Base-by-base conservation (phyloP, 2,113 vertebrate species). In the Myrmecophaga tridactyla region DNA sequence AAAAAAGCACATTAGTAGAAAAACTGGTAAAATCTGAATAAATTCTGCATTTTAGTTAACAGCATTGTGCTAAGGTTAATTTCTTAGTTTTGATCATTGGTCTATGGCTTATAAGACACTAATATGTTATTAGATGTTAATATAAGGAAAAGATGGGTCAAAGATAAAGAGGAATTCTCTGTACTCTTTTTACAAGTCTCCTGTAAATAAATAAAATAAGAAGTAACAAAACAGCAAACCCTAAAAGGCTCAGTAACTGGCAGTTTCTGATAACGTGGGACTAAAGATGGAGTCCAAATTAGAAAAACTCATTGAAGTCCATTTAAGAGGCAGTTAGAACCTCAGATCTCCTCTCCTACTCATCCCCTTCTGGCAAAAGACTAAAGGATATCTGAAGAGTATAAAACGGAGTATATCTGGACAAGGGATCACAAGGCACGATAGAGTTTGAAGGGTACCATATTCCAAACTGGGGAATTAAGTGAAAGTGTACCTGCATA, bases 401-500 rank as follows among this genome's bases (percentile, higher is more conserved):
- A 62, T 80, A 75, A 62, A n/a, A 90, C 48, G 76, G 41, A 7
- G 1, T 34, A 36, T 53, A 76, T 89, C 41, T 94, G 34, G 65
- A 60, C 51, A 46, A 92, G 29, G 69, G n/a, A 48, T 53, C 1
- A 41, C 27, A 20, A 85, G 63, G 41, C 7, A 51, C 48, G 43
- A 60, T 0, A n/a, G 29, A 84, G 77, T 67, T 10, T 76, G 36
- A 85, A 39, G 31, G 20, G 29, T 29, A 31, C 31, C 18, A 46
- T 46, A 67, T 4, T 48, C 48, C 69, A 95, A 83, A 88, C 62
- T 53, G 20, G 14, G n/a, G 31, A 89, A 92, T 31, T 53, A 83
- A 80, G 83, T 80, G 17, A 78, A 94, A 90, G 31, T 25, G n/a
- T 29, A 96, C 56, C 43, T 82, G n/a, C n/a, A n/a, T n/a, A 60